Percentiles rank a stretch among this genome's conserved stretches.
phyloP scores from a whole-genome alignment of 1,140 invertebrate species.

The Leptinotarsa texana region DNA sequence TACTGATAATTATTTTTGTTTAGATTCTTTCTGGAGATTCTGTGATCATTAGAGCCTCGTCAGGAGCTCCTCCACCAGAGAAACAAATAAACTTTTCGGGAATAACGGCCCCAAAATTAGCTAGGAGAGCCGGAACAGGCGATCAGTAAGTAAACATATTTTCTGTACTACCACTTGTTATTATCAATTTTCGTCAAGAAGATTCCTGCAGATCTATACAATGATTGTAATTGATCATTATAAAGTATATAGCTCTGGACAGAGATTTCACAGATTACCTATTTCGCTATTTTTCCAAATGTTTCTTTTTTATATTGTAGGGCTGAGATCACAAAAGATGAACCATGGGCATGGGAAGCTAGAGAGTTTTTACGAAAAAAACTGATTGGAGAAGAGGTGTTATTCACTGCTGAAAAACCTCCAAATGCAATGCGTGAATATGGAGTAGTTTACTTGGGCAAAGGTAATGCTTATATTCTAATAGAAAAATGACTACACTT shows the following conservation, averaged over 20 bases:
- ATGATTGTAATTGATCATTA: constrained; percentile 1
- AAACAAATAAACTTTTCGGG: constrained; percentile 87
- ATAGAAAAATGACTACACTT: neutral
- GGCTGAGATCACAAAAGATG: constrained; percentile 77
- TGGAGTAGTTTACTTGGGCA: constrained; percentile 84
- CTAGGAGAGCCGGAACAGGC: constrained; percentile 71
- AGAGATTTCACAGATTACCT: neutral
- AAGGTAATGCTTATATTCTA: constrained; percentile 60
- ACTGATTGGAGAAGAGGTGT: constrained; percentile 86
- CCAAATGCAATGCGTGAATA: constrained; percentile 81
- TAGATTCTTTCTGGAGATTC: constrained; percentile 90
- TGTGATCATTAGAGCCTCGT: constrained; percentile 80
- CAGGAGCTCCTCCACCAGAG: constrained; percentile 87
- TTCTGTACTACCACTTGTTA: neutral
- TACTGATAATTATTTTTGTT: constrained; percentile 43
- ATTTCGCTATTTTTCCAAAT: constrained; percentile 11
- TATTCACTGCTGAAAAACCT: constrained; percentile 75
- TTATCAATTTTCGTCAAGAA: neutral
- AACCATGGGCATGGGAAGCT: constrained; percentile 95
- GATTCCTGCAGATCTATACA: neutral
- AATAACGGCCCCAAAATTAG: constrained; percentile 90
- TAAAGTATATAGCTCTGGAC: neutral
- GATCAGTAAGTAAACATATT: constrained; percentile 57
- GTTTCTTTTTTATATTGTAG: constrained; percentile 30
- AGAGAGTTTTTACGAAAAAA: constrained; percentile 92